phyloP scores from a whole-genome alignment of 2,888 invertebrate species.

The Cerastoderma edule region DNA sequence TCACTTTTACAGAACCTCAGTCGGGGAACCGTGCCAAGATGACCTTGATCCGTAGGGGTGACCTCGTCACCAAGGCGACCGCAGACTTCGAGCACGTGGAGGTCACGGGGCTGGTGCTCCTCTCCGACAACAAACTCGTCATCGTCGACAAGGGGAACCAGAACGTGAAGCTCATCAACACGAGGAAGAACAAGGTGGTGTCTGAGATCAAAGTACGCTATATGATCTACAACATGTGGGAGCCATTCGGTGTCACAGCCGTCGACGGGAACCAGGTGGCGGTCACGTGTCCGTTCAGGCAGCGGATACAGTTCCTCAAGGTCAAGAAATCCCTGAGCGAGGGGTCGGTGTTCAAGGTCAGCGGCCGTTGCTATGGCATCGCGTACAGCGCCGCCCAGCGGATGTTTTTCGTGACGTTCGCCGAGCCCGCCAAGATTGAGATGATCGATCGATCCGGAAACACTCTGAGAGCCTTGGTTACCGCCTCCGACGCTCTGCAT shows the following conservation, averaged over 20 bases:
- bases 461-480: neutral
- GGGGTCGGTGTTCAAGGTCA: slow-evolving; percentile 9
- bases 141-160: slow-evolving; percentile 19
- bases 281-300: slow-evolving; percentile 9
- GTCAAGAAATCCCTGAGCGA: slow-evolving; percentile 21
- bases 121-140: slow-evolving; percentile 20
- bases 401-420: slow-evolving; percentile 21
- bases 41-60: neutral
- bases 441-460: slow-evolving; percentile 14
- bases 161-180: slow-evolving; percentile 16
- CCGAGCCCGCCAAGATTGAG: slow-evolving; percentile 15
- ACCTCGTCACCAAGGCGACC: neutral
- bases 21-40: no score
- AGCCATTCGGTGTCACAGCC: slow-evolving; percentile 1
- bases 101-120: neutral
- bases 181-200: slow-evolving; percentile 17
- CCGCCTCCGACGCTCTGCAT: neutral
- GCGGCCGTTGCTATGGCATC: slow-evolving; percentile 25
- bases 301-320: slow-evolving; percentile 13
- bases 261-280: slow-evolving; percentile 12
- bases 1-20: neutral
- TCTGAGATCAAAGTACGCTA: slow-evolving; percentile 15
- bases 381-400: slow-evolving; percentile 3
- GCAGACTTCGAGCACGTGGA: slow-evolving; percentile 17
- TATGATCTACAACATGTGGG: slow-evolving; percentile 22